Conservation (phyloP, 1,140 invertebrate species). For the Centruroides vittatus region DNA sequence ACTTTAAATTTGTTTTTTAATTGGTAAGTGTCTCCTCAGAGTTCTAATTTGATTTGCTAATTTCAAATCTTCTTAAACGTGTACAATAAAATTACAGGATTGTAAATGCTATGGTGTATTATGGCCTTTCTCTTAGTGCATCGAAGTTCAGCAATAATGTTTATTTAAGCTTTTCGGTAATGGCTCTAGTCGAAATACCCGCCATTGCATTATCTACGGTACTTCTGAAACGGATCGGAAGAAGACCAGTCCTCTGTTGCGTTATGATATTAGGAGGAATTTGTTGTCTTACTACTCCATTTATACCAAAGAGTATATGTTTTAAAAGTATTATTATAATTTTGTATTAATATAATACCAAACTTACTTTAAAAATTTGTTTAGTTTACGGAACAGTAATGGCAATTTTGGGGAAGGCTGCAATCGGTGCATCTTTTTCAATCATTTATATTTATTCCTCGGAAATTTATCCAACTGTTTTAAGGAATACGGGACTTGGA, state of each 20-base stretch:
- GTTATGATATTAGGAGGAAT: conserved; percentile 40
- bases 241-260: conserved; percentile 35
- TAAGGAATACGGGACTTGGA: conserved; percentile 30
- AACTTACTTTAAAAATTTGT: neutral
- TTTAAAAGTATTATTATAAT: neutral
- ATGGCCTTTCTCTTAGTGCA: conserved; percentile 23
- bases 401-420: conserved; percentile 57
- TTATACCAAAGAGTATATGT: conserved; percentile 22
- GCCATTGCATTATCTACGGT: conserved; percentile 29
- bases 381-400: conserved; percentile 30
- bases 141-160: conserved; percentile 21
- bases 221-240: conserved; percentile 45
- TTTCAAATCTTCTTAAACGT: neutral
- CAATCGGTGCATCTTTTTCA: conserved; percentile 35
- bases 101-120: conserved; percentile 24
- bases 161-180: conserved; percentile 54
- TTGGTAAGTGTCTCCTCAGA: conserved; percentile 4
- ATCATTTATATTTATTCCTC: conserved; percentile 32
- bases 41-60: no score
- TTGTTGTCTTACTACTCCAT: conserved; percentile 36
- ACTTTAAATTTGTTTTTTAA: conserved; percentile 19
- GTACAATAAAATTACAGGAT: conserved; percentile 14
- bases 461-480: conserved; percentile 33
- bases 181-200: conserved; percentile 51
- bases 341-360: neutral